Base-by-base conservation (phyloP, 2,888 invertebrate species). In the Tanaodytes sp. region DNA sequence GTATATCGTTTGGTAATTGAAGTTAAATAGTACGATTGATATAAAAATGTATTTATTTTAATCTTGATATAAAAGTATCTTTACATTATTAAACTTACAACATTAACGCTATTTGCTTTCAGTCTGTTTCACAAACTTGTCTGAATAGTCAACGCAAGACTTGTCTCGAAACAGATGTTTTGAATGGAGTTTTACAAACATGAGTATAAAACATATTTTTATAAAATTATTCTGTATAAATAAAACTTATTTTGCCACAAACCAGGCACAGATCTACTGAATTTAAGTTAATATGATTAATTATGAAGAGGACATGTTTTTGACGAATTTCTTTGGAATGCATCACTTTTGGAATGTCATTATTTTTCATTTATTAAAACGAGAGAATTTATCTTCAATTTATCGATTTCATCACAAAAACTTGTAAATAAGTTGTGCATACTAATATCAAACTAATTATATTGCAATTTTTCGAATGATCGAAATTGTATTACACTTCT, bases 261-360 rank as follows among this genome's bases (percentile, higher is more conserved):
- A 45, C 2, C 18, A 30, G 40, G 45, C 15, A 52, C 43, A 30
- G 45, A 54, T 64, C 54, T 68, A 48, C 66, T 59, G 18, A 57
- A 72, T 57, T 59, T 42, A 61, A 71, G 76, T 68, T 75, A 59
- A 11, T 71, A 51, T 5, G 65, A 65, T 45, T 74, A 73, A 45
- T 76, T 23, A 23, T 23, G 8, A 23, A 5, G 8, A 5, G 23
- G 4, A 23, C 4, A 4, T 5, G 5, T 5, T 23, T 23, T 23
- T 23, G 8, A 8, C 23, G 8, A 8, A 23, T 23, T 5, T 23
- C 8, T 23, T 33, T n/a, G n/a, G n/a, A 33, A 8, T 33, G 33
- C 11, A 19, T 30, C 1, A 39, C n/a, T 43, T n/a, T 18, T 39
- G 51, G 37, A 52, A 52, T 51, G 51, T 37, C 11, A 42, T n/a